Percentiles rank a stretch among this genome's conserved stretches.
Conservation (phyloP, 2,888 invertebrate genomes). For the Myopa testacea region DNA sequence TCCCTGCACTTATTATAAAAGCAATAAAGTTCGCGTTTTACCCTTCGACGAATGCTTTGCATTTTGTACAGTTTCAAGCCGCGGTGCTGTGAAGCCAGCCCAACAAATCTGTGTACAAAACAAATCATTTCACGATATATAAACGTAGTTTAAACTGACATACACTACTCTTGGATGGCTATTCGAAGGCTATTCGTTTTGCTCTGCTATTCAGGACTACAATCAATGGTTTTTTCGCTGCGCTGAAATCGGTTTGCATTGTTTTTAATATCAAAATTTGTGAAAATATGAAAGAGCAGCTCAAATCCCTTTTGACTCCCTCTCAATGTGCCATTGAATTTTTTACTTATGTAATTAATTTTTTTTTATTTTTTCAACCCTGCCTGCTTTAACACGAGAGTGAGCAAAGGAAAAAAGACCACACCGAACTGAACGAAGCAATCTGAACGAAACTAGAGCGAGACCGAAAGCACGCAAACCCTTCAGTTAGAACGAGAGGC, state of each 20-base stretch:
- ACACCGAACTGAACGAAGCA: conserved; percentile 16
- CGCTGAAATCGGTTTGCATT: neutral
- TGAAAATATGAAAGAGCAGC: neutral
- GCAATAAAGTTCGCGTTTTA: too few species aligned
- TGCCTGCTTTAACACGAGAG: neutral
- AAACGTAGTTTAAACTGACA: too few species aligned
- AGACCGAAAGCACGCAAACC: conserved; percentile 46
- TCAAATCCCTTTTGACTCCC: neutral
- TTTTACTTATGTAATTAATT: neutral
- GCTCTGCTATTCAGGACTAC: too few species aligned
- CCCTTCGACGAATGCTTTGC: too few species aligned
- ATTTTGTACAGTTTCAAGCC: too few species aligned
- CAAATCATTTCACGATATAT: too few species aligned
- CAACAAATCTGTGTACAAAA: too few species aligned
- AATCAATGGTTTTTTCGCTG: neutral
- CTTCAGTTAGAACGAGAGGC: conserved; percentile 46
- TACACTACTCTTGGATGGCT: too few species aligned
- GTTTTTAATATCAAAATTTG: neutral
- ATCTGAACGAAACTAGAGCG: conserved; percentile 12
- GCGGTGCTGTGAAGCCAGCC: too few species aligned
- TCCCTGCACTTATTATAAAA: too few species aligned
- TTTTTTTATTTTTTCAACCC: conserved; percentile 13
- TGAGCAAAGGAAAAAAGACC: conserved; percentile 4
- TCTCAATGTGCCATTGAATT: neutral
- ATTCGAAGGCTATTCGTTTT: too few species aligned